A percentile compares a stretch with the other conserved stretches of the same genome.
phyloP scores from a whole-genome alignment of 2,797 vertebrate genomes.

The Loriculus beryllinus region DNA sequence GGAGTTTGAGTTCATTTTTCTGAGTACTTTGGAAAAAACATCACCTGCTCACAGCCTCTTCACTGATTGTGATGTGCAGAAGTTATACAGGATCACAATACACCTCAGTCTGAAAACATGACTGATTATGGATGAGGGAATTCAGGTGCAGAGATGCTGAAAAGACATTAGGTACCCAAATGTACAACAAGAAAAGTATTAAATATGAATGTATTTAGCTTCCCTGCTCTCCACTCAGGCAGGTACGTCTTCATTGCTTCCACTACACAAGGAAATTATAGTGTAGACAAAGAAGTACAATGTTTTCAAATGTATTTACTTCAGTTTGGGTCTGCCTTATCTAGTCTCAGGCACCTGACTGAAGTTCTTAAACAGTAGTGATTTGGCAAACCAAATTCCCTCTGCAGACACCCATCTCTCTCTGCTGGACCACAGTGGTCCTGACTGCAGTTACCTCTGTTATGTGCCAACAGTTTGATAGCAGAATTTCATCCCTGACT shows the following conservation, averaged over 20 bases:
- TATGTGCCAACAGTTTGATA: fast-evolving
- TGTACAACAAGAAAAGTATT: neutral
- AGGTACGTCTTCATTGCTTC: neutral
- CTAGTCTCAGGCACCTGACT: neutral
- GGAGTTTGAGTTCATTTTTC: neutral
- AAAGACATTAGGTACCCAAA: neutral
- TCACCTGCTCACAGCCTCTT: neutral
- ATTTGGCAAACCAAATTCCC: neutral
- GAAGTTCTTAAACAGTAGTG: neutral
- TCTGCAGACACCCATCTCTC: neutral
- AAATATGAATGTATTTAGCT: neutral
- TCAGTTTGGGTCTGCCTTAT: neutral
- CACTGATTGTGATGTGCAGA: neutral
- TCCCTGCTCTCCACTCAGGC: neutral
- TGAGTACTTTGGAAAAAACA: neutral
- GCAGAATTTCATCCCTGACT: neutral
- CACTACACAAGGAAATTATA: neutral
- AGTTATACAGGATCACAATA: neutral
- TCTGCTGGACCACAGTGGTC: neutral
- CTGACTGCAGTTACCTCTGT: fast-evolving
- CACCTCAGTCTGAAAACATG: fast-evolving
- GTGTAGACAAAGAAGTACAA: neutral
- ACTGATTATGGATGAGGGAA: neutral
- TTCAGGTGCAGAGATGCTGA: neutral
- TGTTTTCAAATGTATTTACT: neutral